Evolutionary conservation across 2,888 invertebrate genomes (phyloP), one percentile per base, ranked within the genome.

Genomic region (Busseola fusca): DNA sequence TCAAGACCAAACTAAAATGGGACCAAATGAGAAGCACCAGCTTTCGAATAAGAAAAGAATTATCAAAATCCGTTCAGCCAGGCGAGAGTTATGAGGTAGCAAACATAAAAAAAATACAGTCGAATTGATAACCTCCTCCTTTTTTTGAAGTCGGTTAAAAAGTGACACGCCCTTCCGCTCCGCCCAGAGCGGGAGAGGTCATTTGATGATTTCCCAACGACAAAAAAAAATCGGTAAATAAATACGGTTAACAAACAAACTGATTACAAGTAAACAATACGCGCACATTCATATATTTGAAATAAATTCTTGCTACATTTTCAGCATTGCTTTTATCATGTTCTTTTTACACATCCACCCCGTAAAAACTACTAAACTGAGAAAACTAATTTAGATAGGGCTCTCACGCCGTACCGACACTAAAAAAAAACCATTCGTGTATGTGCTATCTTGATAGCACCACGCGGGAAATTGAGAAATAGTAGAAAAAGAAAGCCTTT

Each of bases 301-400:
- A n/a, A 52, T 6, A 18, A 54, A 63, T 34, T 34, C 3, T 1
- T 54, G 59, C 16, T 6, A 60, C 27, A 63, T 63, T 63, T 62
- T 63, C n/a, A 18, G 50, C 57, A n/a, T n/a, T 45, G 45, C 45
- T 30, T 63, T 54, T 79, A 21, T 78, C 74, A 7, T 42, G 9
- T 30, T 54, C 16, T 54, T 78, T 74, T 72, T 42, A 40, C 30
- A 72, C 21, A 50, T 9, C 12, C 40, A 42, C 67, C 18, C 42
- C 30, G 42, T 59, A 37, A 40, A 75, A 65, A 63, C 40, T 30
- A 52, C 50, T 68, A 48, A 64, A 59, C 40, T 50, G 40, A 66
- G 71, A 82, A 73, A 83, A 65, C 72, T 80, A 81, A 81, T 83
- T 83, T 71, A 83, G 84, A 83, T 83, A 72, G 25, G 34, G 25